phyloP scores from a whole-genome alignment of 1,140 invertebrate species.

The Thaumetopoea pityocampa region DNA sequence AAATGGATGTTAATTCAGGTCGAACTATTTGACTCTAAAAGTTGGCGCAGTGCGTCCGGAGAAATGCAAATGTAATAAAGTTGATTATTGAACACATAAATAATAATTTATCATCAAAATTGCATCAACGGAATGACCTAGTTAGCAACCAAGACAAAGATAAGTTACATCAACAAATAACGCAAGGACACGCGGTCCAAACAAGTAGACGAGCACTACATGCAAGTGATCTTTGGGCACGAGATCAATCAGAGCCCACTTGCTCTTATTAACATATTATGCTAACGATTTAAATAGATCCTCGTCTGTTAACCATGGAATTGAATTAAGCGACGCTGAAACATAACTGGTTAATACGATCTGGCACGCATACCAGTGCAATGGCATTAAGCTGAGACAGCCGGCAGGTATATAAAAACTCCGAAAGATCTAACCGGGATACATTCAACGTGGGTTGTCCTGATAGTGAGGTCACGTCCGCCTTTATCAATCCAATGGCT shows the following conservation, averaged over 20 bases:
- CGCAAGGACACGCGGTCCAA: conserved; percentile 39
- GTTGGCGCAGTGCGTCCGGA: no score
- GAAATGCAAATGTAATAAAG: no score
- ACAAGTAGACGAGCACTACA: conserved; percentile 42
- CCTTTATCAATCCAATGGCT: conserved; percentile 48
- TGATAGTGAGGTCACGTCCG: conserved; percentile 47
- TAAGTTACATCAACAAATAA: conserved; percentile 11
- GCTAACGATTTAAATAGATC: conserved; percentile 25
- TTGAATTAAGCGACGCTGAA: conserved; percentile 21
- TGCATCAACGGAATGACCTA: background rate
- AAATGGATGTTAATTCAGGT: no score
- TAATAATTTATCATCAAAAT: no score
- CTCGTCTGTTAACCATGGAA: conserved; percentile 9
- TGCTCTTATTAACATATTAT: conserved; percentile 37
- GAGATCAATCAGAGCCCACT: conserved; percentile 44
- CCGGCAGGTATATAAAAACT: conserved; percentile 49
- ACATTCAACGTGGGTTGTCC: conserved; percentile 61
- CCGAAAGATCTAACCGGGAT: conserved; percentile 25
- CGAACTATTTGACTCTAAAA: no score
- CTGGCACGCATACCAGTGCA: conserved; percentile 21
- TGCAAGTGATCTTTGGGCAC: conserved; percentile 52
- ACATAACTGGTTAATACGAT: conserved; percentile 40
- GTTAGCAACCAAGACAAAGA: background rate
- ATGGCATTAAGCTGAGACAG: conserved; percentile 41
- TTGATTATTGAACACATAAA: no score